Evolutionary conservation across 2,113 vertebrate species (phyloP), one percentile per base, ranked within the genome.

Genomic region (Clarias batrachus): DNA sequence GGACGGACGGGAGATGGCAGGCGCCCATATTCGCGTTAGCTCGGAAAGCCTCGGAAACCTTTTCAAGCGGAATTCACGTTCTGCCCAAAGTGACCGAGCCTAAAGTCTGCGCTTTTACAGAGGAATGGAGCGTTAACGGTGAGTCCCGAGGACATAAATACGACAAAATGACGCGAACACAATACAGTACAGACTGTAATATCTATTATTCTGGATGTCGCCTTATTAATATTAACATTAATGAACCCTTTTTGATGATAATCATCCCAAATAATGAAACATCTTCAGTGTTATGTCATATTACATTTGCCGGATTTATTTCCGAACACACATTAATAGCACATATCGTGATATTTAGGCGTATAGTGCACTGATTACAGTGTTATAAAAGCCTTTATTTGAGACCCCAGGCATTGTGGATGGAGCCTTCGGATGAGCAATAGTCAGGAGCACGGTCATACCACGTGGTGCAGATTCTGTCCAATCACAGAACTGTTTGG

Each of bases 1-100:
- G 83, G 13, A 74, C 56, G 83, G 95, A 95, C 82, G 95, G 94
- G 37, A 92, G 95, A 89, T 96, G 95, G 95, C 95, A 96, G 91
- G 95, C 94, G 91, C 95, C 95, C 57, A 96, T 96, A 85, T 96
- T 96, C 87, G 95, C 95, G 13, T 88, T 96, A 86, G 95, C 95
- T 83, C 94, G 95, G 88, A 96, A 96, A 93, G 95, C 95, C 52
- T 96, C 95, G 30, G 95, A 96, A 90, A 96, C 95, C 77, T 91
- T 95, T 88, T 94, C 95, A 79, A 95, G 95, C 87, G 94, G 94
- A 91, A 95, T 95, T 91, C 94, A 95, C 23, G 94, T 95, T 83
- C 93, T 95, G 68, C 95, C 95, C 81, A 95, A 94, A 93, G 94
- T 94, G 89, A 92, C 93, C 65, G 95, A 96, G 62, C 92, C 94